phyloP scores from a whole-genome alignment of 2,113 vertebrate species.

The Mixornis gularis region DNA sequence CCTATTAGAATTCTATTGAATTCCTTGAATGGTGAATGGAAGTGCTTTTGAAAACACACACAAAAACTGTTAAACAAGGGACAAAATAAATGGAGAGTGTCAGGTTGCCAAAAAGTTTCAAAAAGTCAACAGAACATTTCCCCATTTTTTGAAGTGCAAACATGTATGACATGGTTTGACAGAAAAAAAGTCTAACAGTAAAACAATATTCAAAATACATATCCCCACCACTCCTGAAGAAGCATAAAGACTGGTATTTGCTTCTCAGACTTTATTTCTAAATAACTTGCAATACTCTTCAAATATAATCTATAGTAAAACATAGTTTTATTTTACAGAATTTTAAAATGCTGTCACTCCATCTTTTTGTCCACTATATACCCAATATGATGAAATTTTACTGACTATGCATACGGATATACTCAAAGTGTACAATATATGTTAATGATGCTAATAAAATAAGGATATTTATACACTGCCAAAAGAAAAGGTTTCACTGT shows the following conservation, averaged over 20 bases:
- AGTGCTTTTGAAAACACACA: constrained; percentile 61
- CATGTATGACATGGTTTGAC: background rate
- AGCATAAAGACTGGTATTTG: background rate
- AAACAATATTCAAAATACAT: background rate
- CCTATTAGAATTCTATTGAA: constrained; percentile 63
- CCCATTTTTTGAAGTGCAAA: background rate
- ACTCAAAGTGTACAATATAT: background rate
- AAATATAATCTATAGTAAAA: background rate
- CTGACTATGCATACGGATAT: background rate
- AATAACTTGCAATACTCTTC: background rate
- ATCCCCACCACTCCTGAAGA: background rate
- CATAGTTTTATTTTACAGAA: background rate
- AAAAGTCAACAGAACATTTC: constrained; percentile 37
- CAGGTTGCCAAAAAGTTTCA: background rate
- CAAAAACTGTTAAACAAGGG: constrained; percentile 47
- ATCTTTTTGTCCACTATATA: background rate
- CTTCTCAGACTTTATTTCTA: background rate
- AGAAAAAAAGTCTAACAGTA: background rate
- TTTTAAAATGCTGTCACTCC: background rate
- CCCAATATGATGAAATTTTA: background rate
- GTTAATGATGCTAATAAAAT: background rate
- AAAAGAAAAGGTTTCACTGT: background rate
- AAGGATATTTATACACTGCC: background rate
- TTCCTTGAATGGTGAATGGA: constrained; percentile 60
- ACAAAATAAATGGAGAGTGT: constrained; percentile 39